phyloP scores from a whole-genome alignment of 2,797 vertebrate species.

The Molossus alvarezi region DNA sequence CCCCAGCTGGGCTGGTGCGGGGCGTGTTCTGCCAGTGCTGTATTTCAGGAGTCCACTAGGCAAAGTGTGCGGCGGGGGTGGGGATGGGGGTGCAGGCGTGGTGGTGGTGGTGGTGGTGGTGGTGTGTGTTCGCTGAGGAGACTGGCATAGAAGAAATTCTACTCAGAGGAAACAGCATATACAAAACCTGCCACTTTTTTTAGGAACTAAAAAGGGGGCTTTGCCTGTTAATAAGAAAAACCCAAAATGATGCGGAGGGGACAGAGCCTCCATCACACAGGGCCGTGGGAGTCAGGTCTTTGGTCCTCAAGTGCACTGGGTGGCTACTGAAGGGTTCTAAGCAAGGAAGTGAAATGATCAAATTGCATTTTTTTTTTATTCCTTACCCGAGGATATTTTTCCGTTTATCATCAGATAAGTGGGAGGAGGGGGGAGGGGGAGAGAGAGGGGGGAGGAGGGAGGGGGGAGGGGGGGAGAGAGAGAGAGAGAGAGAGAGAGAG shows the following conservation, averaged over 20 bases:
- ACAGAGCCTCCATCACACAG: accelerated
- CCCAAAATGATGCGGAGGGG: not conserved
- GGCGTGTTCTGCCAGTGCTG: not conserved
- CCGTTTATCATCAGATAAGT: too few relatives aligned
- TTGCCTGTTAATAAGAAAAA: not conserved
- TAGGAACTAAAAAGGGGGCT: not conserved
- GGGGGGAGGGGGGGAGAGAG: too few relatives aligned
- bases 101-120: too few relatives aligned
- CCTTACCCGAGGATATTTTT: too few relatives aligned
- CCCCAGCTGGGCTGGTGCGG: not conserved
- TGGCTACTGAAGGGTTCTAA: not conserved
- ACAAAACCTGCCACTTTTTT: not conserved
- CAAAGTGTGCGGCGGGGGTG: not conserved
- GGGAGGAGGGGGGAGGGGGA: too few relatives aligned
- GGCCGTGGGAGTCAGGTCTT: not conserved
- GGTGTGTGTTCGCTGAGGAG: too few relatives aligned
- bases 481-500: too few relatives aligned
- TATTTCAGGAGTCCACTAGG: not conserved
- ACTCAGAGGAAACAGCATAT: not conserved
- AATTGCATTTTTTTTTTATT: not conserved
- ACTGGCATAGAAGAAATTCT: not conserved
- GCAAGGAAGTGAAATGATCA: not conserved
- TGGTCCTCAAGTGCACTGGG: not conserved
- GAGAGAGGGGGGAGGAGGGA: too few relatives aligned
- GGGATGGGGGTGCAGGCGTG: too few relatives aligned